phyloP scores from a whole-genome alignment of 1,140 invertebrate species.

The Drosophila guanche region DNA sequence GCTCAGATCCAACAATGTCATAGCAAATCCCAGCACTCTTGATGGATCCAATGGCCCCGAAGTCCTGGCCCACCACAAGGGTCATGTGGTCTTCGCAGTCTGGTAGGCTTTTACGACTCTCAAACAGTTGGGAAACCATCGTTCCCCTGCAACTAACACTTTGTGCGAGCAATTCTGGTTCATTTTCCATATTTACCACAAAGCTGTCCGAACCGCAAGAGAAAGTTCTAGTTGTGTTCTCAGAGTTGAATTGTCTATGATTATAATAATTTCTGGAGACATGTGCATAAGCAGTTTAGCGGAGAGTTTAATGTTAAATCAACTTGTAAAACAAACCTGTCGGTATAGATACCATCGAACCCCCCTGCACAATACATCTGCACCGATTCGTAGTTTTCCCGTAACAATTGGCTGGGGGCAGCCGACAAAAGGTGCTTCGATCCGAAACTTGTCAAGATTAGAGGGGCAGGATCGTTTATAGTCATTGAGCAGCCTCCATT shows the following conservation, averaged over 20 bases:
- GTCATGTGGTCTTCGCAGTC: constrained; percentile 35
- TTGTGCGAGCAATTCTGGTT: not conserved
- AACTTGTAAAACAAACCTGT: not conserved
- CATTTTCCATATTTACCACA: fast-evolving
- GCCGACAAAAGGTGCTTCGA: not conserved
- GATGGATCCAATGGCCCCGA: not conserved
- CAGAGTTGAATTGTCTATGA: no score
- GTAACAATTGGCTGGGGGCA: not conserved
- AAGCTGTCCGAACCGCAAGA: not conserved
- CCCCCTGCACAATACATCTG: constrained; percentile 10
- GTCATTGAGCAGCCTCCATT: not conserved
- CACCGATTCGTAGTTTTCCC: not conserved
- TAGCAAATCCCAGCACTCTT: constrained; percentile 47
- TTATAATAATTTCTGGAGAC: no score
- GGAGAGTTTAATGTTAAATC: no score
- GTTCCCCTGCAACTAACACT: no score
- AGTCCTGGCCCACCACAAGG: constrained; percentile 33
- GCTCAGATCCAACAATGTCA: constrained; percentile 12
- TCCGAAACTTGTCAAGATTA: not conserved
- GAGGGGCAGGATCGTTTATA: not conserved
- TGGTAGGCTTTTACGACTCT: constrained; percentile 22
- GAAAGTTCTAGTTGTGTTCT: no score
- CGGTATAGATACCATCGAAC: not conserved
- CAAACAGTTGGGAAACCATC: constrained; percentile 22
- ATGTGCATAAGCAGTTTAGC: no score